Conservation (phyloP, 2,888 invertebrate genomes). For the Sphecodes monilicornis region DNA sequence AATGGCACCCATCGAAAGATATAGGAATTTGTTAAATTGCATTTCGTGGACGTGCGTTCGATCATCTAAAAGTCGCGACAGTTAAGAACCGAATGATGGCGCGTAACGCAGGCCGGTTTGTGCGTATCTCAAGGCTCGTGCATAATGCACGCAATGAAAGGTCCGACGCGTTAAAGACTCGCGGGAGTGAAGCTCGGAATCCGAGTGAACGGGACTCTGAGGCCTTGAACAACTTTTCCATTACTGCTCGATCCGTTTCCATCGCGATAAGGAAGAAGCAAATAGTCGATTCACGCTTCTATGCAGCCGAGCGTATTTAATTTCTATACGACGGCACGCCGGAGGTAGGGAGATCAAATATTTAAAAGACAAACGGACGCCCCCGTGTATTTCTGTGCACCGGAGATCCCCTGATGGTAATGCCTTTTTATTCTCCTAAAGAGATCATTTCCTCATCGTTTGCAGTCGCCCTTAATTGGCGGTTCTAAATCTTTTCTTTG, state of each 20-base stretch:
- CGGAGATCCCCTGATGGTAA: background rate
- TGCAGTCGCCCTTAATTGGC: background rate
- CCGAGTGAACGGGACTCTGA: conserved; percentile 1
- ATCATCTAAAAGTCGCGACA: conserved; percentile 19
- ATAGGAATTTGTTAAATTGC: background rate
- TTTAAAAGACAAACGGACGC: conserved; percentile 26
- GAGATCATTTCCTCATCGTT: background rate
- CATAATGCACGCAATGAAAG: conserved; percentile 43
- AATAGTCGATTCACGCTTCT: conserved; percentile 14
- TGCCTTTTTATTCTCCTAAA: background rate
- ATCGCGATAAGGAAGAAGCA: conserved; percentile 12
- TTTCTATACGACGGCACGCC: background rate
- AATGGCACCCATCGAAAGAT: no score
- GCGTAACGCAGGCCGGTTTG: background rate
- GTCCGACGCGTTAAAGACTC: conserved; percentile 37
- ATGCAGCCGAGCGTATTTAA: background rate
- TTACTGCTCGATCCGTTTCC: conserved; percentile 14
- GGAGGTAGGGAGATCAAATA: conserved; percentile 15
- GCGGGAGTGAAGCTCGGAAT: conserved; percentile 21
- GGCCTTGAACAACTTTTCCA: conserved; percentile 30
- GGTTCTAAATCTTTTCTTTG: background rate
- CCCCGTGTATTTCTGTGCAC: background rate
- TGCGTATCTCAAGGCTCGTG: conserved; percentile 18
- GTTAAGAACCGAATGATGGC: conserved; percentile 11
- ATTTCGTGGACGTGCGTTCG: background rate